A percentile compares a stretch with the other conserved stretches of the same genome.
Evolutionary conservation across 2,113 vertebrate genomes (phyloP).

Genomic region (Neogale vison): DNA sequence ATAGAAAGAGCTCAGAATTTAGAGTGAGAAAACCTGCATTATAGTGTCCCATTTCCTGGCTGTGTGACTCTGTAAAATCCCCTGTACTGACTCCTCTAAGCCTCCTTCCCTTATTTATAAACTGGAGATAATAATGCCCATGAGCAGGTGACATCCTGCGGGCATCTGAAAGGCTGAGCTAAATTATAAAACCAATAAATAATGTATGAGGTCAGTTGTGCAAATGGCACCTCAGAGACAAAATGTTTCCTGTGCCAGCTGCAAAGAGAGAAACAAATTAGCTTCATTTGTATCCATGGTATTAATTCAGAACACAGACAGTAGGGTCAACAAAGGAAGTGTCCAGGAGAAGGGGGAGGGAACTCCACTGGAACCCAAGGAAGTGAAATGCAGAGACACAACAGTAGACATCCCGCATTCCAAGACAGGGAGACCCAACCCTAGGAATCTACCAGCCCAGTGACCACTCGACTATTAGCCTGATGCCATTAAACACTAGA

Average conservation of each 20-base stretch:
- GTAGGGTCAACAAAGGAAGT: background rate
- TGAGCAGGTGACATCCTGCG: constrained; percentile 7
- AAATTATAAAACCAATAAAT: constrained; percentile 66
- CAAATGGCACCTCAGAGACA: constrained; percentile 51
- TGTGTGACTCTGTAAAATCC: background rate
- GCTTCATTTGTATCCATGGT: constrained; percentile 28
- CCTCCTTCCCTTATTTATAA: constrained; percentile 46
- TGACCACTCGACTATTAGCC: background rate
- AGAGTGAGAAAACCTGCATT: background rate
- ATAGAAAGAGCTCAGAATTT: background rate
- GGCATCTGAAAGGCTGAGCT: constrained; percentile 47
- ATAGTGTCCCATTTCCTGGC: background rate
- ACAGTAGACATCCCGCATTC: background rate
- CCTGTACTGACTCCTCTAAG: background rate
- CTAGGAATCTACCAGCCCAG: background rate
- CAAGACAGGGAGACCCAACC: background rate
- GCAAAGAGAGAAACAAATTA: constrained; percentile 37
- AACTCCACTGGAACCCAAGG: background rate
- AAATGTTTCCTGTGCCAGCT: constrained; percentile 54
- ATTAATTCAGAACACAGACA: constrained; percentile 44
- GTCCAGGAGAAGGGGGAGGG: background rate
- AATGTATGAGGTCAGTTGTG: constrained; percentile 56
- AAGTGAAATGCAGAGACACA: background rate
- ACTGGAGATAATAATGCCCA: background rate
- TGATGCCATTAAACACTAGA: background rate